Evolutionary conservation across 2,888 invertebrate species (phyloP), one percentile per base, ranked within the genome.

Genomic region (Balanococcus diminutus): DNA sequence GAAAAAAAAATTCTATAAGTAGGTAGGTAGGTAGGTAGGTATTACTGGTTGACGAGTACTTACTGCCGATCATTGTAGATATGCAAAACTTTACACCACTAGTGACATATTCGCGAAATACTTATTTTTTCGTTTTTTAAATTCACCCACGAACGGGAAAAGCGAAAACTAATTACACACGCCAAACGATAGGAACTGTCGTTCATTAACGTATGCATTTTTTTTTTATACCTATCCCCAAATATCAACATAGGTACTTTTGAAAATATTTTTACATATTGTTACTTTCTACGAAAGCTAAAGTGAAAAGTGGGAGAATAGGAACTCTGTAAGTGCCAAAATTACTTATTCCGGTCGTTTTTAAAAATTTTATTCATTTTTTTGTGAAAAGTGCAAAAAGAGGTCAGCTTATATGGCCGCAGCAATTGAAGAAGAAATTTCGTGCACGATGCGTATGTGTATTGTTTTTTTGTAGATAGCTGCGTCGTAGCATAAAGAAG

Each of bases 261-360:
- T 72, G 72, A 72, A 72, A 72, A 31, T 31, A 31, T 72, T 72
- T 72, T 72, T 46, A 46, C 46, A n/a, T 46, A 46, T 42, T 42
- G 42, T 42, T n/a, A n/a, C 72, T 31, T 72, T 72, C 32, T 72
- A 72, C 31, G n/a, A 72, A 72, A 0, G 16, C 32, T n/a, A 22
- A 22, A 61, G 19, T 5, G 8, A 36, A 36, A 36, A 46, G 46
- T 46, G 46, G 46, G 46, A 46, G 46, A 46, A 46, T 46, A n/a
- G n/a, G 39, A 9, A 46, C 46, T 0, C 46, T 0, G 46, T 61
- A 61, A 25, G 61, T 61, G 61, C 25, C 31, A 72, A 72, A 72
- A 72, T 72, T 72, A 72, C 25, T 32, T 32, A 72, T 72, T 72
- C 72, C 72, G 32, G 72, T 72, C 72, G n/a, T 72, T 32, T 67